A percentile compares a stretch with the other conserved stretches of the same genome.
These are phyloP conservation scores for Drosophila eugracilis DNA, from an alignment of 1,140 invertebrate species.

Conservation along the genomic window DNA sequence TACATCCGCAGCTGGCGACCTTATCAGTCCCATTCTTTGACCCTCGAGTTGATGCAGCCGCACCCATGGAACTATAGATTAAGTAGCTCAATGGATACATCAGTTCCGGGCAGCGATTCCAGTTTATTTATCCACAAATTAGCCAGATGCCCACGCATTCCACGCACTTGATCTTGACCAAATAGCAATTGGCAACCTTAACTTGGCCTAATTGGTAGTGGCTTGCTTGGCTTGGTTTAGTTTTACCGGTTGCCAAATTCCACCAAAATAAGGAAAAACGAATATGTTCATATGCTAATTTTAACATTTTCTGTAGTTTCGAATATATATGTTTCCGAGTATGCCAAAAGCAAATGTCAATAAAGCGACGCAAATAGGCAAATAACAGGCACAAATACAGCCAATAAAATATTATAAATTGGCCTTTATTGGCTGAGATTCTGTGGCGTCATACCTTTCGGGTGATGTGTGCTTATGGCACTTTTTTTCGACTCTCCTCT, in stretches of 20 bases:
- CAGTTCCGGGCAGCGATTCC: constrained; percentile 17
- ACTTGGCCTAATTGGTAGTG: constrained; percentile 17
- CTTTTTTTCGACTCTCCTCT: constrained; percentile 6
- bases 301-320: constrained; percentile 51
- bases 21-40: constrained; percentile 23
- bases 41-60: constrained; percentile 8
- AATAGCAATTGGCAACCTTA: constrained; percentile 18
- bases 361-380: constrained; percentile 45
- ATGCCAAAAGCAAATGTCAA: constrained; percentile 30
- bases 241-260: constrained; percentile 28
- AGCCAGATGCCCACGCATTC: constrained; percentile 29
- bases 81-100: constrained; percentile 3
- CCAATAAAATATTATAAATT: constrained; percentile 54
- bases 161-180: constrained; percentile 53
- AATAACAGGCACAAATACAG: constrained; percentile 14
- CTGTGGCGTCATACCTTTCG: constrained; percentile 37
- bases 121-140: constrained; percentile 4
- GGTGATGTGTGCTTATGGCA: constrained; percentile 11
- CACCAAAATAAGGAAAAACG: constrained; percentile 20
- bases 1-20: constrained; percentile 6
- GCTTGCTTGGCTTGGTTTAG: constrained; percentile 11
- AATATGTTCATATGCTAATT: constrained; percentile 54
- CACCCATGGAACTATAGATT: constrained; percentile 4
- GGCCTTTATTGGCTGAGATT: constrained; percentile 49
- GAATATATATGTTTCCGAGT: constrained; percentile 10